Conservation (phyloP, 2,797 vertebrate species). For the Cyclura pinguis region DNA sequence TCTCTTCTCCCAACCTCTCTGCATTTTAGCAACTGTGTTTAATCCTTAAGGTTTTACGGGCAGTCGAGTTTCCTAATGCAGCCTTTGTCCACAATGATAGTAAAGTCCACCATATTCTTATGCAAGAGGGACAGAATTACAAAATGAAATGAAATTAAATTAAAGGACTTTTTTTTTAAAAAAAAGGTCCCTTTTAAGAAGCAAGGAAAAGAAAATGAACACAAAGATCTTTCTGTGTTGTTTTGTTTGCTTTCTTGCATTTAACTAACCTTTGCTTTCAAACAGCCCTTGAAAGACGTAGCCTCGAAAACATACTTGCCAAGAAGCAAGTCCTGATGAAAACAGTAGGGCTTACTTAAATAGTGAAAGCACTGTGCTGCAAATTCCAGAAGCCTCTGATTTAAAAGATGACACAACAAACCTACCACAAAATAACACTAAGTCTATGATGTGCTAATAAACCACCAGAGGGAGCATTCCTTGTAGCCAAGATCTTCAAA, state of each 20-base stretch:
- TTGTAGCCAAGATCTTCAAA: neutral
- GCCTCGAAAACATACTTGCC: neutral
- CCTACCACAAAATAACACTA: rapidly evolving
- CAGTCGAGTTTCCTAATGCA: neutral
- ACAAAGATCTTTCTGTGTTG: conserved; percentile 50
- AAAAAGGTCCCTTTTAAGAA: conserved; percentile 29
- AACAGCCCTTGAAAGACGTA: conserved; percentile 37
- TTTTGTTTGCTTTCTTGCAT: conserved; percentile 30
- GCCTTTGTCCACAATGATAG: neutral
- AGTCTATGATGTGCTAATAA: neutral
- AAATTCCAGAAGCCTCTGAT: conserved; percentile 31
- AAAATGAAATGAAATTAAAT: conserved; percentile 39
- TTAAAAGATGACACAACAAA: conserved; percentile 49
- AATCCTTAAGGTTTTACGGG: neutral
- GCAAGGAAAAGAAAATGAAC: neutral
- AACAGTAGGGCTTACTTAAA: conserved; percentile 3
- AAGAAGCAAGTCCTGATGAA: neutral
- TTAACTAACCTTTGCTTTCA: conserved; percentile 33
- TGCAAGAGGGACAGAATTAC: neutral
- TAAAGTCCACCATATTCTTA: conserved; percentile 29
- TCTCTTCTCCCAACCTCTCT: neutral
- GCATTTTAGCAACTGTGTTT: neutral
- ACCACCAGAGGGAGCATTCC: conserved; percentile 33
- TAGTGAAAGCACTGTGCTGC: neutral
- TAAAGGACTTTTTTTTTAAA: conserved; percentile 19